A percentile compares a stretch with the other conserved stretches of the same genome.
Conservation (phyloP, 2,888 invertebrate species). For the Macaria liturata region DNA sequence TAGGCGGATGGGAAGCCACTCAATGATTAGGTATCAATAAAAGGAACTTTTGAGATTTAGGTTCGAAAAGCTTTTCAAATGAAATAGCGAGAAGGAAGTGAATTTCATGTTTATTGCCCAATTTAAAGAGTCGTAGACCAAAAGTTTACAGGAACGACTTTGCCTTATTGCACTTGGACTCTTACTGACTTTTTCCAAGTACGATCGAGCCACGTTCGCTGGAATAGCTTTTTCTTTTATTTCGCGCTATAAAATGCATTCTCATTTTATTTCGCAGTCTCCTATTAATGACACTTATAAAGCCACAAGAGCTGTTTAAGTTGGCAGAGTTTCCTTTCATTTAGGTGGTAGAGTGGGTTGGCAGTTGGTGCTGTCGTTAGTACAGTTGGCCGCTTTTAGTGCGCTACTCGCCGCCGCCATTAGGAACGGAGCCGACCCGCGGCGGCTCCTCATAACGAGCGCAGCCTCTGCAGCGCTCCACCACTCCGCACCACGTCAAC, state of each 20-base stretch:
- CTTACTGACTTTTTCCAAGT: constrained; percentile 23
- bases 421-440: constrained; percentile 40
- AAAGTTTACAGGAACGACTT: constrained; percentile 45
- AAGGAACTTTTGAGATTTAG: constrained; percentile 33
- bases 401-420: constrained; percentile 45
- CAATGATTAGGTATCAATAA: constrained; percentile 38
- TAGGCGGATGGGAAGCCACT: constrained; percentile 27
- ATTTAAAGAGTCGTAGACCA: constrained; percentile 48
- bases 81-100: constrained; percentile 41
- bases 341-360: constrained; percentile 42
- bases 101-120: constrained; percentile 47
- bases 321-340: constrained; percentile 47
- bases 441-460: no score
- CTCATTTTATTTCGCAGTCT: constrained; percentile 38
- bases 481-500: constrained; percentile 25
- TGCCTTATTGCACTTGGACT: constrained; percentile 36
- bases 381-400: constrained; percentile 50
- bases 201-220: constrained; percentile 8
- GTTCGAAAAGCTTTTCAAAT: constrained; percentile 34
- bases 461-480: constrained; percentile 26
- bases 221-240: constrained; percentile 4
- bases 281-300: constrained; percentile 42
- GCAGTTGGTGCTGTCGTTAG: constrained; percentile 62
- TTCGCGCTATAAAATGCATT: constrained; percentile 28
- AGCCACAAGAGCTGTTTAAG: constrained; percentile 36